Evolutionary conservation across 2,113 vertebrate species (phyloP).

Genomic region (Lasiurus cinereus): DNA sequence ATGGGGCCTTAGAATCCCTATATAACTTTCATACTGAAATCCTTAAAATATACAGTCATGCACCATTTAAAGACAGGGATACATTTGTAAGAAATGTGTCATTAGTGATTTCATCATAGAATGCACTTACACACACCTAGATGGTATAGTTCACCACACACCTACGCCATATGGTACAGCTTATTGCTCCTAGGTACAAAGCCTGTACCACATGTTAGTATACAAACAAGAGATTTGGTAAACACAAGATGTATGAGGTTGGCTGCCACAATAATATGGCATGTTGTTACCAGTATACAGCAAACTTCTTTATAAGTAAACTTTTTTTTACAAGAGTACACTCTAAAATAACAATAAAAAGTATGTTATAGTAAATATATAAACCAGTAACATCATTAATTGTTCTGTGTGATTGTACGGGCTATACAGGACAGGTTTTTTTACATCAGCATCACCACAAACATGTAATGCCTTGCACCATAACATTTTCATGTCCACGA

Average conservation of each 20-base stretch:
- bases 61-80: neutral
- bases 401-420: neutral
- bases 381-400: neutral
- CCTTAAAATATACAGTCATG: slow-evolving; percentile 13
- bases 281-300: no score
- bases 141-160: neutral
- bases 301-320: neutral
- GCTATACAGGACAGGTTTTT: neutral
- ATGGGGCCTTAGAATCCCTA: neutral
- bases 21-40: slow-evolving; percentile 19
- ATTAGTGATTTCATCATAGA: neutral
- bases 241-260: no score
- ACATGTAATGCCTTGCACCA: neutral
- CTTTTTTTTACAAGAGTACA: neutral
- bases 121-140: neutral
- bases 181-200: neutral
- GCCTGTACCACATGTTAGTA: neutral
- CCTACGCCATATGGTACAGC: neutral
- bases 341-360: neutral
- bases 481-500: neutral
- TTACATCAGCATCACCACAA: neutral
- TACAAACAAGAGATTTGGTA: neutral
- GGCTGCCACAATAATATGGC: no score
- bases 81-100: neutral
- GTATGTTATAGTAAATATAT: neutral